Evolutionary conservation across 2,888 invertebrate genomes (phyloP), one percentile per base, ranked within the genome.

Genomic region (Odontomyia ornata): DNA sequence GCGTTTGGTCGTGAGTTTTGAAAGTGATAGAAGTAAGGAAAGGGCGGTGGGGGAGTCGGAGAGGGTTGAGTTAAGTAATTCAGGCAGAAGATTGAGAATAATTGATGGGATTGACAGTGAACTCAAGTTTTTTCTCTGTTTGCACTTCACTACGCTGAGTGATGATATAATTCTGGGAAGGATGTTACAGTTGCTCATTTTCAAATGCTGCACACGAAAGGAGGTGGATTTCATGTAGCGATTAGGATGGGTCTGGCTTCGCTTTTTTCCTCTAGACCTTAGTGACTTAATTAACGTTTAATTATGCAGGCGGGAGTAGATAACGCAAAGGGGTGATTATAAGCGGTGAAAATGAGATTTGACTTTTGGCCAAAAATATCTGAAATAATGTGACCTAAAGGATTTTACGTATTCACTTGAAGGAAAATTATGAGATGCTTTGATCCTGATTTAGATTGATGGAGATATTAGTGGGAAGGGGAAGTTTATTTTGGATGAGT

Each of bases 31-130:
- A 36, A 2, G 56, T n/a, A 28, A 1, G 13, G 28, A 52, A 46
- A 46, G 18, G 15, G 69, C n/a, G 69, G n/a, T 30, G 65, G 11
- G 23, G 36, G n/a, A n/a, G 65, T 7, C 18, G 30, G 9, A n/a
- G 43, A 43, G 65, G 7, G 65, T 18, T 18, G 36, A 65, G 46
- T 69, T 18, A 47, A 69, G 30, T 69, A 69, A 69, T 9, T 72
- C 56, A 27, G 21, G 72, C 72, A 56, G 30, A 72, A 72, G 72
- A 72, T 56, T 72, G 28, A 25, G 72, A 72, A 72, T 72, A 72
- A 72, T 72, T 72, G 72, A 72, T 72, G 72, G 25, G 57, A 28
- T 72, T 72, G 57, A 72, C 47, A 69, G 69, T 13, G 27, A 69
- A 69, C 18, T 13, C 7, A n/a, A n/a, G n/a, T 23, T 46, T 47